Percentiles rank a stretch among this genome's conserved stretches.
phyloP scores from a whole-genome alignment of 2,797 vertebrate species.

The Diceros bicornis region DNA sequence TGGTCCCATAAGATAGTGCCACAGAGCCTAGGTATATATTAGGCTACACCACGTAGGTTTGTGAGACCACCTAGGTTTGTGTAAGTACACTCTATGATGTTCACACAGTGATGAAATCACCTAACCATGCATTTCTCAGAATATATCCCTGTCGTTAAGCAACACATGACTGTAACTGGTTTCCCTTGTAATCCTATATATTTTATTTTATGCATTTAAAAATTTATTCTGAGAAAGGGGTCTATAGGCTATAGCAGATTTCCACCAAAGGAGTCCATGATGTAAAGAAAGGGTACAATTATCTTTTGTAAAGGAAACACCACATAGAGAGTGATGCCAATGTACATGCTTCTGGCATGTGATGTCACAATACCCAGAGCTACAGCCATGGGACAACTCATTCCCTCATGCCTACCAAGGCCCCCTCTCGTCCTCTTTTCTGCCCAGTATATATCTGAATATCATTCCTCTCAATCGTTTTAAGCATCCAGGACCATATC shows the following conservation, averaged over 20 bases:
- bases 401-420: background rate
- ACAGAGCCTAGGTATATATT: too few species aligned
- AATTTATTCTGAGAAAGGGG: background rate
- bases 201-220: slow-evolving; percentile 17
- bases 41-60: too few species aligned
- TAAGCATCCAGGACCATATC: background rate
- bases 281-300: background rate
- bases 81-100: too few species aligned
- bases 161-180: background rate
- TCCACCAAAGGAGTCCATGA: background rate
- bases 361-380: background rate
- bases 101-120: too few species aligned
- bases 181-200: background rate
- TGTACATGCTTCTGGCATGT: background rate
- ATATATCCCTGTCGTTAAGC: too few species aligned
- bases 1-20: too few species aligned
- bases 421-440: background rate
- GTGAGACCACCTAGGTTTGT: too few species aligned
- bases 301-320: background rate
- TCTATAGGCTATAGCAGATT: background rate
- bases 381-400: background rate
- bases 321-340: background rate
- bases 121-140: too few species aligned
- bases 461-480: background rate
- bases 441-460: background rate